Conservation (phyloP, 1,140 invertebrate species). For the Brachionus asplanchnoidis region DNA sequence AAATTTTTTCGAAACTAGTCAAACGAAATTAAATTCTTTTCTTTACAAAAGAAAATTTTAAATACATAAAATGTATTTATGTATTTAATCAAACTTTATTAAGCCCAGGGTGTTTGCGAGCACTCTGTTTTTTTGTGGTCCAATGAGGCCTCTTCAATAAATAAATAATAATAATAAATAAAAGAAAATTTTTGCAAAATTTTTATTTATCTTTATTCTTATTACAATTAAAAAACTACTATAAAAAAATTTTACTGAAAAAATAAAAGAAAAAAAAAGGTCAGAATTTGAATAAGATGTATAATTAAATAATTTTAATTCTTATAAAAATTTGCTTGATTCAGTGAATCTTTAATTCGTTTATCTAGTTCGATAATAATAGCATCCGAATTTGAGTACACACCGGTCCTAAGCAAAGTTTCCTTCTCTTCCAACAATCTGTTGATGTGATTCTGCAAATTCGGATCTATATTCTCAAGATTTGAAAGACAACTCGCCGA, state of each 20-base stretch:
- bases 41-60: too few species aligned
- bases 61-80: too few species aligned
- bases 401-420: constrained; percentile 55
- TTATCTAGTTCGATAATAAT: constrained; percentile 57
- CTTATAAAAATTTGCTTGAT: constrained; percentile 11
- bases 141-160: too few species aligned
- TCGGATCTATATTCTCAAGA: constrained; percentile 12
- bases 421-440: constrained; percentile 57
- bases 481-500: not conserved
- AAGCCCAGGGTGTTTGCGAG: too few species aligned
- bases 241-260: not conserved
- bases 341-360: constrained; percentile 54
- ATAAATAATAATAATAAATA: too few species aligned
- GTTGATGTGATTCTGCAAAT: constrained; percentile 50
- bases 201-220: too few species aligned
- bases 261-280: not conserved
- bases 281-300: not conserved
- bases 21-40: too few species aligned
- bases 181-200: too few species aligned
- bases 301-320: not conserved
- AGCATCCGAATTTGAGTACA: constrained; percentile 56
- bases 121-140: too few species aligned
- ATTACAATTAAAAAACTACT: too few species aligned
- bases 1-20: too few species aligned
- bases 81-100: too few species aligned